Percentiles rank a stretch among this genome's conserved stretches.
Conservation (phyloP, 1,140 invertebrate genomes). For the Drosophila ercepeae region DNA sequence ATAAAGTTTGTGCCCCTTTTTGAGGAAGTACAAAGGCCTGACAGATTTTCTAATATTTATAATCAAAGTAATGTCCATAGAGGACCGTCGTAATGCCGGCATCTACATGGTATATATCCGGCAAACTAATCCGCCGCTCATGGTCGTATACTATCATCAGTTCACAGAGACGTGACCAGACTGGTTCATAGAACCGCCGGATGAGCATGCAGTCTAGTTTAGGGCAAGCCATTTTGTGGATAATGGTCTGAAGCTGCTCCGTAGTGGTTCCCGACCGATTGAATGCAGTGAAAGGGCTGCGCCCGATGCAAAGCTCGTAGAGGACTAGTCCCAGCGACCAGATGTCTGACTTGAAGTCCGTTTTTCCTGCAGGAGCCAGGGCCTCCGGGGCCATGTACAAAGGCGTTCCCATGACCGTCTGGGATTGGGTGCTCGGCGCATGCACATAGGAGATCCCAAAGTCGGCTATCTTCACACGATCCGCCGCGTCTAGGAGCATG, state of each 20-base stretch:
- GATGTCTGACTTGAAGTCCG: slow-evolving; percentile 90
- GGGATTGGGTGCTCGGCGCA: slow-evolving; percentile 40
- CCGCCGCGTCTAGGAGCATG: slow-evolving; percentile 86
- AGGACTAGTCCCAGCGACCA: slow-evolving; percentile 93
- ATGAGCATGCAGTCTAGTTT: slow-evolving; percentile 60
- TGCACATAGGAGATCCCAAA: slow-evolving; percentile 86
- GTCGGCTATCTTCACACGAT: slow-evolving; percentile 88
- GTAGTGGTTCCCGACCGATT: slow-evolving; percentile 25
- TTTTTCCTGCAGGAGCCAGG: slow-evolving; percentile 86
- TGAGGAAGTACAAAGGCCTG: neutral
- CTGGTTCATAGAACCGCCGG: slow-evolving; percentile 37
- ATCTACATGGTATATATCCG: slow-evolving; percentile 52
- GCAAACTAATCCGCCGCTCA: slow-evolving; percentile 58
- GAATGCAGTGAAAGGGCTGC: slow-evolving; percentile 87
- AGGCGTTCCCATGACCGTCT: slow-evolving; percentile 86
- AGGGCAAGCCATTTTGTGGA: slow-evolving; percentile 43
- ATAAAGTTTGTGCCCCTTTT: no score
- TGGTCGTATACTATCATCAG: slow-evolving; percentile 64
- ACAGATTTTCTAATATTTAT: slow-evolving; percentile 48
- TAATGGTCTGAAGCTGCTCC: slow-evolving; percentile 47
- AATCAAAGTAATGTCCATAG: slow-evolving; percentile 72
- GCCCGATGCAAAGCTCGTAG: slow-evolving; percentile 88
- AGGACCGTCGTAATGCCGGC: slow-evolving; percentile 50
- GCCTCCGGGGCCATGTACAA: slow-evolving; percentile 93
- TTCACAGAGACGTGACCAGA: slow-evolving; percentile 66